Evolutionary conservation across 2,888 invertebrate species (phyloP).

Genomic region (Timema cristinae): DNA sequence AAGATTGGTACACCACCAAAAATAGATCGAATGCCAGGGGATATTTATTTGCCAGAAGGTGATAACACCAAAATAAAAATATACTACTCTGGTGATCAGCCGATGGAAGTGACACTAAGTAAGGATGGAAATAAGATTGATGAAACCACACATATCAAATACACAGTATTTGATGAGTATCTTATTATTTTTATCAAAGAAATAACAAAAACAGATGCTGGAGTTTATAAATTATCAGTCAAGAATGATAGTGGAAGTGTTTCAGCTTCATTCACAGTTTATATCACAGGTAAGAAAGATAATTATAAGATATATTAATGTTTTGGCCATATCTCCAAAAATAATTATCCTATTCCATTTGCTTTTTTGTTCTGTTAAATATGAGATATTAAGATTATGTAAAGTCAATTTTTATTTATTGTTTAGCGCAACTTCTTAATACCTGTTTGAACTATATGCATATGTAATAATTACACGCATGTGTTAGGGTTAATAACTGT

Average conservation of each 20-base stretch:
- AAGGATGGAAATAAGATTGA: constrained; percentile 76
- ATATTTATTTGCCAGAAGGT: constrained; percentile 84
- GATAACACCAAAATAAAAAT: constrained; percentile 98
- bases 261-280: constrained; percentile 76
- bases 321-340: constrained; percentile 3
- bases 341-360: not conserved
- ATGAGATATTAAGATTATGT: not conserved
- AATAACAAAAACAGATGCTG: constrained; percentile 84
- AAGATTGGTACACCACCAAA: constrained; percentile 92
- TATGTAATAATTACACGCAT: too few species aligned
- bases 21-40: constrained; percentile 85
- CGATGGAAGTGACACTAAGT: constrained; percentile 80
- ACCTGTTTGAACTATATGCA: too few species aligned
- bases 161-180: constrained; percentile 94
- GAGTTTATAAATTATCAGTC: constrained; percentile 79
- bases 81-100: constrained; percentile 94
- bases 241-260: constrained; percentile 89
- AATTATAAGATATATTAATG: not conserved
- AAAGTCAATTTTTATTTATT: not conserved
- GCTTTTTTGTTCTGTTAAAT: constrained; percentile 1
- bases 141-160: constrained; percentile 76
- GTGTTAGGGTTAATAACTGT: too few species aligned
- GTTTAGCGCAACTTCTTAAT: too few species aligned
- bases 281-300: constrained; percentile 65
- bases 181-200: constrained; percentile 94